Conservation (phyloP, 2,888 invertebrate species). For the Protodeltote pygarga region DNA sequence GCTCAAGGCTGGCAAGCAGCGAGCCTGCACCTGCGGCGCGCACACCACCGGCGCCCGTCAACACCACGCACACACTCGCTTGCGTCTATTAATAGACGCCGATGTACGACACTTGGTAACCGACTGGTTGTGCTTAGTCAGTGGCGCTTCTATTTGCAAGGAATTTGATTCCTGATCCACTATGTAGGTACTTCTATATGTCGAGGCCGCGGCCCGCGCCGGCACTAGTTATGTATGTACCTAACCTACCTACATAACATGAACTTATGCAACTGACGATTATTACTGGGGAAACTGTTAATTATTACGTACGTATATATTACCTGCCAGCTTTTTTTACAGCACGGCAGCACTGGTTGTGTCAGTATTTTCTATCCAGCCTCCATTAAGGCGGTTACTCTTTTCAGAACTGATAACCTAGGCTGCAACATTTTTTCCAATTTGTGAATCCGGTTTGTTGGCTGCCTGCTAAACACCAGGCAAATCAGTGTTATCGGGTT, state of each 20-base stretch:
- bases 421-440: too few species aligned
- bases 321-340: background rate
- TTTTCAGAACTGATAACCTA: too few species aligned
- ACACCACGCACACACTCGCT: constrained; percentile 12
- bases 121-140: constrained; percentile 52
- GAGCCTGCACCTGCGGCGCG: constrained; percentile 49
- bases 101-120: constrained; percentile 44
- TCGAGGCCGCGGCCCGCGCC: background rate
- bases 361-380: too few species aligned
- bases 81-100: constrained; percentile 49
- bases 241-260: background rate
- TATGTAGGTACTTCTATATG: constrained; percentile 8
- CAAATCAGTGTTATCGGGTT: too few species aligned
- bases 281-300: background rate
- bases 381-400: too few species aligned
- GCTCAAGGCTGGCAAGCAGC: constrained; percentile 46
- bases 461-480: too few species aligned
- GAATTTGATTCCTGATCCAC: constrained; percentile 42
- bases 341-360: background rate
- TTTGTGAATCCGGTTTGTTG: too few species aligned
- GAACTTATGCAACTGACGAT: constrained; percentile 1
- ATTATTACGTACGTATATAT: background rate
- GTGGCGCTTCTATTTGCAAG: constrained; percentile 47
- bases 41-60: constrained; percentile 5
- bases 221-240: background rate